A percentile compares a stretch with the other conserved stretches of the same genome.
Evolutionary conservation across 2,113 vertebrate species (phyloP).

Genomic region (Crotalus tigris): DNA sequence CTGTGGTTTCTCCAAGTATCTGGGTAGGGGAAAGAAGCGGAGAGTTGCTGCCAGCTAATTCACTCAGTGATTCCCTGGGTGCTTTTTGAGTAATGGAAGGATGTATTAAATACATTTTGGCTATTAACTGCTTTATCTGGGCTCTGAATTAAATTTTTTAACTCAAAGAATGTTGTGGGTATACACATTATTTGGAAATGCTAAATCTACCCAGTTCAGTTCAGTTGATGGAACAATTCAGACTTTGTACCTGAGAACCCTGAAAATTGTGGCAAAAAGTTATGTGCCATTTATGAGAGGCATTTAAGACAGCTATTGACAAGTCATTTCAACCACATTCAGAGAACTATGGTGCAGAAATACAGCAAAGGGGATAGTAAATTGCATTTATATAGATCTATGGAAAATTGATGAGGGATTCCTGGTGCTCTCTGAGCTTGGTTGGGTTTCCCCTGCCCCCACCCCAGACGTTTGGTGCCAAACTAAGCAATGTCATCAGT

Average conservation of each 20-base stretch:
- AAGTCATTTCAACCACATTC: no score
- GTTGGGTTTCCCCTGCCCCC: no score
- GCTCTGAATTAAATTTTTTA: background rate
- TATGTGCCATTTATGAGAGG: background rate
- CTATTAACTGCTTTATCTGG: background rate
- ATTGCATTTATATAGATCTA: no score
- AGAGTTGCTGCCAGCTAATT: background rate
- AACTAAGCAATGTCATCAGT: no score
- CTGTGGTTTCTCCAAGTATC: background rate
- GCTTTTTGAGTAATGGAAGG: background rate
- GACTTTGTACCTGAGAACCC: background rate
- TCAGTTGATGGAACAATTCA: background rate
- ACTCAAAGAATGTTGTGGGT: background rate
- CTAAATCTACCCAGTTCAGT: background rate
- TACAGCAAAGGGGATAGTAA: no score
- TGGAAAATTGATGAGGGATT: no score
- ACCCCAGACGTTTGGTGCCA: no score
- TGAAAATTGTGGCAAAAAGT: background rate
- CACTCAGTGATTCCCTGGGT: conserved; percentile 6
- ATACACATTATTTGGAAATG: background rate
- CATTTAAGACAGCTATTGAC: no score
- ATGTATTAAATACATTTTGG: background rate
- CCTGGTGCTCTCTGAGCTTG: no score
- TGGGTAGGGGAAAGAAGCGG: conserved; percentile 10
- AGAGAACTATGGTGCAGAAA: no score